Base-by-base conservation (phyloP, 2,797 vertebrate genomes). In the Muscicapa comitata region DNA sequence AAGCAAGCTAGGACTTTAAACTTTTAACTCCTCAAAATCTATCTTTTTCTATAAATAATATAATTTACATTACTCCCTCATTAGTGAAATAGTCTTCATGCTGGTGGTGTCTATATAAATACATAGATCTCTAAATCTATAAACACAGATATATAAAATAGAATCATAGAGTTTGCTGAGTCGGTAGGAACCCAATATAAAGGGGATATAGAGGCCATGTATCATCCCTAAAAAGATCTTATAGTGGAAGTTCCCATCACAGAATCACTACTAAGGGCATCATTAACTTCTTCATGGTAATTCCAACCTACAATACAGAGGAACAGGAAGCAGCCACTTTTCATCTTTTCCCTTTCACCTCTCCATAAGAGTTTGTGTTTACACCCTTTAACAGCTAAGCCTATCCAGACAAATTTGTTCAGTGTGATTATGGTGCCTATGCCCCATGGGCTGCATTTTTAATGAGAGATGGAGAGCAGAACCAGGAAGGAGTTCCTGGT, bases 51-150 rank as follows among this genome's bases (percentile, higher is more conserved):
- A 58, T n/a, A 73, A 58, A 65, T 38, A 74, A 31, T 42, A 11
- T 10, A n/a, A 68, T 75, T 86, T 62, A 51, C 6, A 47, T 65
- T 21, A 33, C 6, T 68, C 4, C 26, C 6, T 78, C 35, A 3
- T 72, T 81, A 84, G 25, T 45, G 65, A 88, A 68, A 57, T 38
- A 55, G 16, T 50, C 20, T 66, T 55, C 17, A 43, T 80, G 13
- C 1, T 65, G 20, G 5, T 40, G 3, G 5, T 40, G 3, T 29
- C 2, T n/a, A 9, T 10, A 29, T 28, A 50, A 18, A 33, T 48
- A 37, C 9, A 33, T 9, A 68, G 6, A 53, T 11, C 10, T 15
- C 19, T 29, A 51, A 17, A 35, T 42, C 17, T 26, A n/a, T 13
- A 24, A 21, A 74, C 28, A 3, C 8, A 29, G 7, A 43, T 29